phyloP scores from a whole-genome alignment of 2,797 vertebrate species.

The Notoglanidium macrostoma region DNA sequence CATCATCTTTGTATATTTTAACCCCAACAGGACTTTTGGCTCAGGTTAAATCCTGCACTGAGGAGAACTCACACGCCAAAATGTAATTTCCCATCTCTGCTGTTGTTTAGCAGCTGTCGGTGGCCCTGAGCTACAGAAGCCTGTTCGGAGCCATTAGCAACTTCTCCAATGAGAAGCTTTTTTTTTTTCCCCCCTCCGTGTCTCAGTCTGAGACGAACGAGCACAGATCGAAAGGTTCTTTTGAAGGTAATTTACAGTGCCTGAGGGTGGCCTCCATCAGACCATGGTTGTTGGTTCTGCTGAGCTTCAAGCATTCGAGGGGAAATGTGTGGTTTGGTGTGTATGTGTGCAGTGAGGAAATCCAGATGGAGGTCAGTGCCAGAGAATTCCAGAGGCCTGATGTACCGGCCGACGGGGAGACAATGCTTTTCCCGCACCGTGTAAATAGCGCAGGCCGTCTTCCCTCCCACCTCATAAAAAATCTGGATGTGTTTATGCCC shows the following conservation, averaged over 20 bases:
- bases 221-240: conserved; percentile 43
- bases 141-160: conserved; percentile 39
- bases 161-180: not conserved
- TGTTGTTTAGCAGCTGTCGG: conserved; percentile 46
- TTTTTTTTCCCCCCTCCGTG: not conserved
- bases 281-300: conserved; percentile 50
- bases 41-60: conserved; percentile 48
- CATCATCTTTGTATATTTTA: conserved; percentile 15
- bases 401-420: conserved; percentile 74
- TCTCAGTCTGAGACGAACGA: conserved; percentile 32
- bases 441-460: conserved; percentile 79
- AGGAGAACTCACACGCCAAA: conserved; percentile 73
- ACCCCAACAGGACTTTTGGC: conserved; percentile 64
- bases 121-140: conserved; percentile 26
- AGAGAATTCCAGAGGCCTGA: conserved; percentile 77
- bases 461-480: conserved; percentile 68
- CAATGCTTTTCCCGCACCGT: conserved; percentile 67
- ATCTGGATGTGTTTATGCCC: conserved; percentile 77
- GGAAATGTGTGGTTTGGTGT: conserved; percentile 38
- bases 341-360: conserved; percentile 59
- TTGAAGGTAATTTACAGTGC: conserved; percentile 50
- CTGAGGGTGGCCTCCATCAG: conserved; percentile 48
- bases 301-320: conserved; percentile 56
- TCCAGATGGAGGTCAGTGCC: conserved; percentile 82
- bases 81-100: conserved; percentile 51